phyloP scores from a whole-genome alignment of 1,140 invertebrate species.

The Tribolium madens region DNA sequence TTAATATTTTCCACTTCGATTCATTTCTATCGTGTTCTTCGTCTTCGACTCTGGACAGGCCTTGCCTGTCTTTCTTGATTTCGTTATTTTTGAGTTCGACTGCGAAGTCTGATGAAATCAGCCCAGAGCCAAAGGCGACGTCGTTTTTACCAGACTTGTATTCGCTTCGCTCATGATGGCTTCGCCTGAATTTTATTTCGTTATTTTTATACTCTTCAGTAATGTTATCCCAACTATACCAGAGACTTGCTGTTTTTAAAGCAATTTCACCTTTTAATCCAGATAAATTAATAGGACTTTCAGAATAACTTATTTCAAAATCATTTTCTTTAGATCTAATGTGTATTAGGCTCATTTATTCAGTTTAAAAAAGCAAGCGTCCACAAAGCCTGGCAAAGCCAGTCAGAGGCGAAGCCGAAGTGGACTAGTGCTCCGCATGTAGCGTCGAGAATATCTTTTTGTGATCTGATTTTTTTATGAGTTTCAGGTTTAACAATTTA shows the following conservation, averaged over 20 bases:
- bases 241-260: conserved; percentile 42
- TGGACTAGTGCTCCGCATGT: conserved; percentile 6
- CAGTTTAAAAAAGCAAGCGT: conserved; percentile 22
- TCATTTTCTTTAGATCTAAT: conserved; percentile 33
- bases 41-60: no score
- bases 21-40: no score
- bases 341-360: conserved; percentile 40
- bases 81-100: conserved; percentile 17
- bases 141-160: conserved; percentile 11
- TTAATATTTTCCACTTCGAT: conserved; percentile 41
- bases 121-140: no score
- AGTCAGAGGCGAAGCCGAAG: neutral
- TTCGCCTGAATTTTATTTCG: conserved; percentile 22
- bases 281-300: conserved; percentile 41
- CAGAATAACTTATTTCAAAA: conserved; percentile 44
- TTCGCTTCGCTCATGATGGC: neutral
- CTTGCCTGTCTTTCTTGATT: conserved; percentile 31
- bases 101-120: no score
- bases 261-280: conserved; percentile 40
- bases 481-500: conserved; percentile 37
- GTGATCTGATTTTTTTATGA: conserved; percentile 42
- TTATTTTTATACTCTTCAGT: conserved; percentile 41
- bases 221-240: conserved; percentile 43
- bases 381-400: conserved; percentile 7
- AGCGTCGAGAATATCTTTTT: conserved; percentile 40